These are phyloP conservation scores for Hydrotaea cyrtoneurina DNA, from an alignment of 2,888 invertebrate genomes.

Conservation along the genomic window DNA sequence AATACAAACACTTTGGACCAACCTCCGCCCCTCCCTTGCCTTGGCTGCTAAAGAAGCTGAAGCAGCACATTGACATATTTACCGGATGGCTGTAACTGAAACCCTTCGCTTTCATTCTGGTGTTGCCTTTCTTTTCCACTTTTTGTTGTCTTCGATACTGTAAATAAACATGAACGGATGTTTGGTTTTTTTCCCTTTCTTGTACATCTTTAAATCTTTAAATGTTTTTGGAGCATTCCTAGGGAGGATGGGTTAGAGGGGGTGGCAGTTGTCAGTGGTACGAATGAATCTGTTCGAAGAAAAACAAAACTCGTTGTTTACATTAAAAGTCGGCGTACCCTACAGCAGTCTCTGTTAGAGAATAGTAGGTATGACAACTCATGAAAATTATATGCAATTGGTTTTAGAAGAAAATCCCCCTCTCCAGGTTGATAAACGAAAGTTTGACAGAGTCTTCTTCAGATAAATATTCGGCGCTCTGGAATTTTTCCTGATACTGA, in stretches of 20 bases:
- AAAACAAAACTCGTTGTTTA: slow-evolving; percentile 9
- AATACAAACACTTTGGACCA: slow-evolving; percentile 36
- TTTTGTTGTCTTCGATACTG: background rate
- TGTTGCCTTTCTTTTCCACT: background rate
- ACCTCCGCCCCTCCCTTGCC: background rate
- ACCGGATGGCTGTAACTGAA: slow-evolving; percentile 25
- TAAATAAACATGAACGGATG: slow-evolving; percentile 8
- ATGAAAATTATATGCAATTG: too few relatives aligned
- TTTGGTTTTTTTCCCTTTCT: slow-evolving; percentile 15
- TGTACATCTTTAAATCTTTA: slow-evolving; percentile 11
- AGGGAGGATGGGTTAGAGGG: background rate
- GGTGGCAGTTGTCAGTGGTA: background rate
- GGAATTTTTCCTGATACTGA: too few relatives aligned
- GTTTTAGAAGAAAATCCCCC: too few relatives aligned
- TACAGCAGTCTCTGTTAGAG: too few relatives aligned
- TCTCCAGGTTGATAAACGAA: too few relatives aligned
- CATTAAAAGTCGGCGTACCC: background rate
- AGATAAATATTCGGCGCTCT: too few relatives aligned
- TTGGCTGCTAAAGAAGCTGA: background rate
- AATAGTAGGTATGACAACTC: too few relatives aligned
- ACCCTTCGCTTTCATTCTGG: slow-evolving; percentile 12
- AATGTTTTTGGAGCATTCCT: background rate
- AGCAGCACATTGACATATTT: slow-evolving; percentile 12
- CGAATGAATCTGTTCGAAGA: background rate
- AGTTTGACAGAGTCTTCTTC: too few relatives aligned